A percentile compares a stretch with the other conserved stretches of the same genome.
Conservation (phyloP, 1,140 invertebrate species). For the Drepana arcuata region DNA sequence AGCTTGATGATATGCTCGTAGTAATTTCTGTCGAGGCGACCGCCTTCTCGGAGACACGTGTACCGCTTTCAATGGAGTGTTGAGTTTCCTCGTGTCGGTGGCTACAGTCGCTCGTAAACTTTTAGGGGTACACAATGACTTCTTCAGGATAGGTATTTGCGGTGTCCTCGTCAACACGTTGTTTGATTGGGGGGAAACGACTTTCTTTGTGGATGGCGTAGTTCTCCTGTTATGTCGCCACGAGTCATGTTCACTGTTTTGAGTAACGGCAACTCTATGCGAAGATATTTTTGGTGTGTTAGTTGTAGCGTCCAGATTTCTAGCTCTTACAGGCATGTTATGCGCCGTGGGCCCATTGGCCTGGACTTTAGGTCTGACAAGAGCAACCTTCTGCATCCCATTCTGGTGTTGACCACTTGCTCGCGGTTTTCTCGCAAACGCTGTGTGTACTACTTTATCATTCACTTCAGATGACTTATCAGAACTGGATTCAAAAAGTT, state of each 20-base stretch:
- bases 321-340: conserved; percentile 12
- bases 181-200: conserved; percentile 39
- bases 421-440: conserved; percentile 52
- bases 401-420: conserved; percentile 24
- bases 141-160: conserved; percentile 43
- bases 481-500: conserved; percentile 73
- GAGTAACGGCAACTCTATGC: neutral
- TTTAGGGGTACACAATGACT: conserved; percentile 41
- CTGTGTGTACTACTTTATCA: conserved; percentile 33
- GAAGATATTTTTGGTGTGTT: conserved; percentile 5
- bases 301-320: conserved; percentile 8
- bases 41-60: conserved; percentile 53
- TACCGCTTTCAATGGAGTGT: conserved; percentile 50
- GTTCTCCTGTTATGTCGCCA: conserved; percentile 32
- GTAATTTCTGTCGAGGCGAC: conserved; percentile 47
- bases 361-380: conserved; percentile 28
- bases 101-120: conserved; percentile 23
- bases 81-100: conserved; percentile 33
- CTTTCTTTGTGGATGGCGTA: conserved; percentile 37
- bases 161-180: conserved; percentile 22
- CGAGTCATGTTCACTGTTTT: conserved; percentile 10
- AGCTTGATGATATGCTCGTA: conserved; percentile 25
- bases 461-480: conserved; percentile 56
- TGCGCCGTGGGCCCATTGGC: conserved; percentile 6
- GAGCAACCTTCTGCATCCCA: conserved; percentile 30